Evolutionary conservation across 2,113 vertebrate genomes (phyloP).

Genomic region (Heptranchias perlo): DNA sequence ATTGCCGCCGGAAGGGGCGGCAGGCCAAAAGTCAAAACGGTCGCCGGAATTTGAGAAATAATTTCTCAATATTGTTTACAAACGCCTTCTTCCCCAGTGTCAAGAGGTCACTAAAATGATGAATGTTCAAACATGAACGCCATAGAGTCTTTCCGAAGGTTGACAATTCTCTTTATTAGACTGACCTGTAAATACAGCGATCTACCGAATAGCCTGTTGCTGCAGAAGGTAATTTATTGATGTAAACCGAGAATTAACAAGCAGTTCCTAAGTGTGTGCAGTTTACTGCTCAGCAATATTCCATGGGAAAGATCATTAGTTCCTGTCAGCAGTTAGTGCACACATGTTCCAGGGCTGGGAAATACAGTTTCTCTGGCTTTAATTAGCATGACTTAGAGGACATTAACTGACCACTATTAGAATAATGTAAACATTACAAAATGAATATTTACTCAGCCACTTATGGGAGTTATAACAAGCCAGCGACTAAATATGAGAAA

Average conservation of each 20-base stretch:
- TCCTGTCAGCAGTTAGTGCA: constrained; percentile 50
- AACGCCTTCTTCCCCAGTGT: no score
- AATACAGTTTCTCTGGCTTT: constrained; percentile 49
- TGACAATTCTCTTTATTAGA: background rate
- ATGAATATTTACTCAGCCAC: background rate
- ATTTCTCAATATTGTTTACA: no score
- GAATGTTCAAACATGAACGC: background rate
- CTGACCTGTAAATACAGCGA: no score
- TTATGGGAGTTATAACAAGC: background rate
- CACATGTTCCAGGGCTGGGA: constrained; percentile 42
- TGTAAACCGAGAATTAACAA: constrained; percentile 52
- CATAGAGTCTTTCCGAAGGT: background rate
- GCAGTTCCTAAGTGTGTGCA: constrained; percentile 48
- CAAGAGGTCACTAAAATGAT: background rate
- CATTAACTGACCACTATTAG: constrained; percentile 55
- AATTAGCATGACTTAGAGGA: constrained; percentile 58
- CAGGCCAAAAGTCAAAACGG: no score
- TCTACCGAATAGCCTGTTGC: background rate
- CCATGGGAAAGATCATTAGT: constrained; percentile 51
- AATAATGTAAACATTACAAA: constrained; percentile 44
- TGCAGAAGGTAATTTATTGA: background rate
- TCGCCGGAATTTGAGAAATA: no score
- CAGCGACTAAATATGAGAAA: background rate
- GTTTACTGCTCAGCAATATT: constrained; percentile 43
- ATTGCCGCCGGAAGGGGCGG: no score